phyloP scores from a whole-genome alignment of 2,888 invertebrate genomes.

The Sesamia inferens region DNA sequence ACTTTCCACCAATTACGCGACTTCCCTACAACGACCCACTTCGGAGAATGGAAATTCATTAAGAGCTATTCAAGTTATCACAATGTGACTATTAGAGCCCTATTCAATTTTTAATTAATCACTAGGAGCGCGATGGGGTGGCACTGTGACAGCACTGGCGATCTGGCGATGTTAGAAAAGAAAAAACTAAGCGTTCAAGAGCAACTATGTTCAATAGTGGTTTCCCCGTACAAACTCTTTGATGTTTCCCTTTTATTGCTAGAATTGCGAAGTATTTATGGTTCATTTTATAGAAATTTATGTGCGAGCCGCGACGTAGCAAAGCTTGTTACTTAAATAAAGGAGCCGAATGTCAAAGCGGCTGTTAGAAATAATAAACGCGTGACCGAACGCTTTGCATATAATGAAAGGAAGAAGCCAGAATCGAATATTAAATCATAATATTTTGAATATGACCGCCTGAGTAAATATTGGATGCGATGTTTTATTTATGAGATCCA shows the following conservation, averaged over 20 bases:
- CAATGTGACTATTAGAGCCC: conserved; percentile 85
- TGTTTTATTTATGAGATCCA: conserved; percentile 41
- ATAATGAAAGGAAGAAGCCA: conserved; percentile 73
- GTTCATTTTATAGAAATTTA: conserved; percentile 81
- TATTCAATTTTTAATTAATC: conserved; percentile 86
- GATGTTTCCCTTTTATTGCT: conserved; percentile 82
- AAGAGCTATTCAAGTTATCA: conserved; percentile 87
- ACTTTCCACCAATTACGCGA: conserved; percentile 84
- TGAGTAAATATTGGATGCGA: conserved; percentile 45
- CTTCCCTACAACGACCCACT: conserved; percentile 83
- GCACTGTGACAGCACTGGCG: conserved; percentile 55
- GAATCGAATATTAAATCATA: conserved; percentile 67
- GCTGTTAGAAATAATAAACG: conserved; percentile 76
- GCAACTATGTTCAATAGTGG: conserved; percentile 74
- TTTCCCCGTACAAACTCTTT: conserved; percentile 80
- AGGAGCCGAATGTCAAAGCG: conserved; percentile 74
- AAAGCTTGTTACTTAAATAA: conserved; percentile 75
- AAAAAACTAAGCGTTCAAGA: conserved; percentile 55
- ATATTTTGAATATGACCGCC: conserved; percentile 54
- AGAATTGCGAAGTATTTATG: conserved; percentile 79
- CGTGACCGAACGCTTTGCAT: conserved; percentile 71
- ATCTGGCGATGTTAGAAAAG: conserved; percentile 55
- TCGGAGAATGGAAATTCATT: conserved; percentile 87
- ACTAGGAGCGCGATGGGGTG: conserved; percentile 52
- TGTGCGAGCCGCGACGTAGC: conserved; percentile 71